Base-by-base conservation (phyloP, 2,113 vertebrate species). In the Perca schrenkii region DNA sequence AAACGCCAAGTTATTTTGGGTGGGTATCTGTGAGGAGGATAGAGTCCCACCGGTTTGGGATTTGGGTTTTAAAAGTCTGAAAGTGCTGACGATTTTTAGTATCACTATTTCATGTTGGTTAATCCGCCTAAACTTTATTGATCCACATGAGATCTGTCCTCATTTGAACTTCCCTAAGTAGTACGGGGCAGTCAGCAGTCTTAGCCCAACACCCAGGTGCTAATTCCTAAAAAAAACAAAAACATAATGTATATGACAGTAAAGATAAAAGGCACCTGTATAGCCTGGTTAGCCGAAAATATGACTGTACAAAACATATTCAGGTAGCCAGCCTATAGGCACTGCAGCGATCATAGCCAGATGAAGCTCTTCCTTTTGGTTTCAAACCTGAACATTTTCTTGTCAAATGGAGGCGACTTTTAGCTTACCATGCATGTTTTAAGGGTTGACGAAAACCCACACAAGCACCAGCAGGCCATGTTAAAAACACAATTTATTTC, bases 1-100 rank as follows among this genome's bases (percentile, higher is more conserved):
- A 67, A 88, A 85, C 17, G 8, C 34, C 56, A 63, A 73, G 68
- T 75, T 88, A 82, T 88, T 90, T 88, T 82, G 70, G 61, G 77
- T 64, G 54, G 75, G 61, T 66, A 56, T 58, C 80, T 66, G 49
- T 16, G 53, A 80, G 61, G 68, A 54, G 46, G 61, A 75, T 40
- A 19, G 49, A 80, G 36, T 80, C 25, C 40, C 69, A 72, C 65
- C 2, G n/a, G 28, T 58, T 52, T 43, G n/a, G n/a, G 15, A 36
- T 58, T 52, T 43, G n/a, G n/a, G 15, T 56, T 82, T 69, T 4
- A 34, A 76, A 68, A 74, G 31, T 19, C 46, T 66, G 36, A 67
- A 22, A 50, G 34, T 47, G 12, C 56, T 61, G 14, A 63, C 28
- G 4, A 50, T 67, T 58, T 60, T 69, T 66, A 0, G 1, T 46